phyloP scores from a whole-genome alignment of 1,140 invertebrate species.

The Diachasmimorpha longicaudata region DNA sequence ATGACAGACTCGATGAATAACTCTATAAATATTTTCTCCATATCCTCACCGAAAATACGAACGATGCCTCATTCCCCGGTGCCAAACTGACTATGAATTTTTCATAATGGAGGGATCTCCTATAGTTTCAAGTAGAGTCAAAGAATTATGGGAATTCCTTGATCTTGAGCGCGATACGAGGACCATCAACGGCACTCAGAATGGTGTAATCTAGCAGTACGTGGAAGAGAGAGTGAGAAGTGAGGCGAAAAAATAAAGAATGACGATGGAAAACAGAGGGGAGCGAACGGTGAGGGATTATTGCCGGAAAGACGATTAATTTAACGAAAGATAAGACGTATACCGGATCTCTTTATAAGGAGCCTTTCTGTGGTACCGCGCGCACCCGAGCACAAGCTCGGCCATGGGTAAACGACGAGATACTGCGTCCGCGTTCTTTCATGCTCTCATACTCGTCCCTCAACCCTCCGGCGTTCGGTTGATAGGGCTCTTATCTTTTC shows the following conservation, averaged over 20 bases:
- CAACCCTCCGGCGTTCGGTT: background rate
- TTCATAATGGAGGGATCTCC: background rate
- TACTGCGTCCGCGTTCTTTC: slow-evolving; percentile 1
- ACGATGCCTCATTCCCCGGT: background rate
- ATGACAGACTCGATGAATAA: background rate
- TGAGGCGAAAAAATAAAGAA: background rate
- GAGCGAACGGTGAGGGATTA: slow-evolving; percentile 22
- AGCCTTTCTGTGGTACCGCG: background rate
- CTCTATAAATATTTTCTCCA: background rate
- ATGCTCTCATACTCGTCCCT: background rate
- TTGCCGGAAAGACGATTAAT: slow-evolving; percentile 36
- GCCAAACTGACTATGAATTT: background rate
- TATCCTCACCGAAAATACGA: background rate
- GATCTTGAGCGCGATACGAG: background rate
- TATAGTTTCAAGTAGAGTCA: background rate
- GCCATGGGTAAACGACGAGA: slow-evolving; percentile 20
- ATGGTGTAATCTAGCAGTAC: background rate
- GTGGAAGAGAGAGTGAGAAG: background rate
- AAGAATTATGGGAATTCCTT: slow-evolving; percentile 10
- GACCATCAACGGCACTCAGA: background rate
- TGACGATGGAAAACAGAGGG: background rate
- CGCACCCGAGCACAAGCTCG: background rate
- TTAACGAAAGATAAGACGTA: slow-evolving; percentile 30
- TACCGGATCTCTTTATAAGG: slow-evolving; percentile 15
- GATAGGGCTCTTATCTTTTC: background rate